Base-by-base conservation (phyloP, 2,888 invertebrate species). In the Ariolimax columbianus region DNA sequence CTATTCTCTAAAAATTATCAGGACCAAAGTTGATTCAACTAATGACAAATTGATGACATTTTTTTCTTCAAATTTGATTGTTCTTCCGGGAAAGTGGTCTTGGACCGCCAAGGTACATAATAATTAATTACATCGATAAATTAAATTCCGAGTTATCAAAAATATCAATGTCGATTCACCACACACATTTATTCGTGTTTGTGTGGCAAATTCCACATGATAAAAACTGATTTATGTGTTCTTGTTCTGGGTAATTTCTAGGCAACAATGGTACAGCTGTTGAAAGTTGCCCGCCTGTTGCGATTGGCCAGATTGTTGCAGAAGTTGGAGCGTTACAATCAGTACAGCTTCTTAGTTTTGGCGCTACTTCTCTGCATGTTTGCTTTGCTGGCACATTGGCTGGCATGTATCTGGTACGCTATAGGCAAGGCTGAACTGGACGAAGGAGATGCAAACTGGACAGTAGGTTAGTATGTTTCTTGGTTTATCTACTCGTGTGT, bases 321-420 rank as follows among this genome's bases (percentile, higher is more conserved):
- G 95, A 98, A 98, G 95, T 97, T 98, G 96, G 98, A 98, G 95
- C 96, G 98, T 92, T 98, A 98, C 95, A 98, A 98, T 19, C 98
- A 98, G 94, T 98, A 98, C 95, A 97, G 97, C 88, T 97, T 98
- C 83, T 96, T 98, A 95, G 98, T 99, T 91, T 95, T 98, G 89
- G 97, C 98, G 23, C 95, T 99, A 87, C 95, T 98, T 91, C 98
- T 99, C 98, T 95, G 98, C 84, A 97, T 97, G 91, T 99, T 98
- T 95, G 97, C 97, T 72, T 95, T 98, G 90, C 96, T 98, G 82
- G 98, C 98, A 4, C 98, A 99, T 94, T 98, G 98, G 98, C 95
- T 98, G 88, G 98, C 98, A 26, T 98, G 98, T 94, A 96, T 98
- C 91, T 99, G 98, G 98, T 98, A 97, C 95, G 97, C 98, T 90